Percentiles rank a stretch among this genome's conserved stretches.
phyloP scores from a whole-genome alignment of 2,113 vertebrate genomes.

The Corydoras sp. region DNA sequence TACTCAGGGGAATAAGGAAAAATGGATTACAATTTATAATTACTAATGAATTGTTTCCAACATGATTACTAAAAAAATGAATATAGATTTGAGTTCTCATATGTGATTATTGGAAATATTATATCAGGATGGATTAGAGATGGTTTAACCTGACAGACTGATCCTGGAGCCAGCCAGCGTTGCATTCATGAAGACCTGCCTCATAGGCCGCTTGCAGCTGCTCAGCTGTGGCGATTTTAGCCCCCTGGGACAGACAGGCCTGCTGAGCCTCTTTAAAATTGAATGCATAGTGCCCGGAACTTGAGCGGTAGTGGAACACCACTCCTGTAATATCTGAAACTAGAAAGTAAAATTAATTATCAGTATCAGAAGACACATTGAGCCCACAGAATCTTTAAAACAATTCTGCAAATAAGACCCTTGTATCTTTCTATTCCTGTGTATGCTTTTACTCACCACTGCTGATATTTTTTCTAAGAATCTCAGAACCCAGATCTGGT shows the following conservation, averaged over 20 bases:
- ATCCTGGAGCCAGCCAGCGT: constrained; percentile 88
- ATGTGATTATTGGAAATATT: too few species aligned
- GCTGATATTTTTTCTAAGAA: constrained; percentile 34
- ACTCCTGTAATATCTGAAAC: constrained; percentile 59
- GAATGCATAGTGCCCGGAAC: constrained; percentile 74
- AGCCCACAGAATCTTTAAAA: too few species aligned
- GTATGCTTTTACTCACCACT: constrained; percentile 58
- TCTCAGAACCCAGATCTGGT: constrained; percentile 25
- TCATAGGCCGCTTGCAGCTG: constrained; percentile 87
- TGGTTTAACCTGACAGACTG: constrained; percentile 83
- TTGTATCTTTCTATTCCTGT: too few species aligned
- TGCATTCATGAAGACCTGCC: constrained; percentile 86
- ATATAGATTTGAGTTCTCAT: not conserved
- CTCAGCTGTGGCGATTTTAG: constrained; percentile 72
- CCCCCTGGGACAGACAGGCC: constrained; percentile 72
- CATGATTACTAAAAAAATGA: not conserved
- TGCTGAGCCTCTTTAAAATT: constrained; percentile 77
- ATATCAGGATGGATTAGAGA: too few species aligned
- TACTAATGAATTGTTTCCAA: too few species aligned
- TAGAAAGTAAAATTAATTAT: not conserved
- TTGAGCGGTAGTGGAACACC: constrained; percentile 85
- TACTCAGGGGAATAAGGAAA: constrained; percentile 43
- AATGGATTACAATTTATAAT: not conserved
- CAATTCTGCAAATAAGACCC: too few species aligned
- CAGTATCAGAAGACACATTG: too few species aligned